Percentiles rank a stretch among this genome's conserved stretches.
Evolutionary conservation across 2,113 vertebrate species (phyloP).

Genomic region (Muscicapa adusta): DNA sequence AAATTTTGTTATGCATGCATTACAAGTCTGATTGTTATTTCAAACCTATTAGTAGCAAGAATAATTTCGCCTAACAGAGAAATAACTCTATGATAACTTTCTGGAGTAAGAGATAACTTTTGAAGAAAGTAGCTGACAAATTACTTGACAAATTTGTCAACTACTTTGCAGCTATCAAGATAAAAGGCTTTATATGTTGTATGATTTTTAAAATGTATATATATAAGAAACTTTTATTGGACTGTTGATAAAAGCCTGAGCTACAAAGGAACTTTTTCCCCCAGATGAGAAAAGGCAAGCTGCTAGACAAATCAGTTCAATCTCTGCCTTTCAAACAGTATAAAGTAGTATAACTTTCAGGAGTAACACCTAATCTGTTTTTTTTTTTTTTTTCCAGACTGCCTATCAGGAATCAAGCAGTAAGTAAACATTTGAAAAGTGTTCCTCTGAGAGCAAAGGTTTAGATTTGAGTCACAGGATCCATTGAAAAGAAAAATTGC

Average conservation of each 20-base stretch:
- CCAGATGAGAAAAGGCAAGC: conserved; percentile 22
- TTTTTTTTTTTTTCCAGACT: conserved; percentile 27
- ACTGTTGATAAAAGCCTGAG: conserved; percentile 38
- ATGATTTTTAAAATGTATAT: neutral
- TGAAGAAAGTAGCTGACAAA: conserved; percentile 8
- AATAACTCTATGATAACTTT: neutral
- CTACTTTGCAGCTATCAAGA: neutral
- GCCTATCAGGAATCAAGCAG: conserved; percentile 65
- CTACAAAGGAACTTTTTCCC: conserved; percentile 20
- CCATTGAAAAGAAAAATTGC: conserved; percentile 72
- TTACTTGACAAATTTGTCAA: conserved; percentile 28
- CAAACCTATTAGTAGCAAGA: neutral
- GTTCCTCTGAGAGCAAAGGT: conserved; percentile 66
- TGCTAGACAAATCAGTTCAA: conserved; percentile 56
- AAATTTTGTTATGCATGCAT: neutral
- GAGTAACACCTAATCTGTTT: conserved; percentile 57
- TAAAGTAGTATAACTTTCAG: conserved; percentile 62
- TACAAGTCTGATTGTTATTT: neutral
- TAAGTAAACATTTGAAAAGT: conserved; percentile 74
- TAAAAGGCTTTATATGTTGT: conserved; percentile 18
- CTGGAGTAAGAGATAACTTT: neutral
- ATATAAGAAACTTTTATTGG: conserved; percentile 9
- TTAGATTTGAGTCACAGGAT: conserved; percentile 69
- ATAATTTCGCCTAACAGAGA: neutral
- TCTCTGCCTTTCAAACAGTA: conserved; percentile 66